phyloP scores from a whole-genome alignment of 2,888 invertebrate genomes.

The Onthophagus sagittarius region DNA sequence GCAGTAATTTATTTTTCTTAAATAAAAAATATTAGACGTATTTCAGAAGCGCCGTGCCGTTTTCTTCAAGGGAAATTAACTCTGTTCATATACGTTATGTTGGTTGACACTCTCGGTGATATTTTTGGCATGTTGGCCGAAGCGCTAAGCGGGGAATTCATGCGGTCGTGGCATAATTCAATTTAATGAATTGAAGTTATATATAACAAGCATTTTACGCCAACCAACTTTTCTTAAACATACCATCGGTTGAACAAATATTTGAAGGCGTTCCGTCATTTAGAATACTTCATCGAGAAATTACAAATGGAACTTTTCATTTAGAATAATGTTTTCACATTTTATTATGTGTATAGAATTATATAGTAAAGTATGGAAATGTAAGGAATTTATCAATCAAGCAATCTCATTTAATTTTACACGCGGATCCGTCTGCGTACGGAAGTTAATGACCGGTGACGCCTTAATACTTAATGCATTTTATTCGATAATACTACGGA shows the following conservation, averaged over 20 bases:
- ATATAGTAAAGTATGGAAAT: not conserved
- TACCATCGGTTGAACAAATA: not conserved
- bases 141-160: not conserved
- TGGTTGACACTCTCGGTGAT: not conserved
- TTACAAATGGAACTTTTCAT: not conserved
- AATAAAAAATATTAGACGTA: no score
- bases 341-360: not conserved
- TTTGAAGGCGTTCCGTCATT: not conserved
- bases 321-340: not conserved
- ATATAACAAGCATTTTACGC: not conserved
- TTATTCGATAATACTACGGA: not conserved
- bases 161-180: not conserved
- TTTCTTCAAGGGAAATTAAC: no score
- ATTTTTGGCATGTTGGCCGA: not conserved
- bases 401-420: not conserved
- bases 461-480: not conserved
- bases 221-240: not conserved
- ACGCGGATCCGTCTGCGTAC: not conserved
- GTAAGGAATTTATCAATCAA: not conserved
- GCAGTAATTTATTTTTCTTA: no score
- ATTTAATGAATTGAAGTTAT: not conserved
- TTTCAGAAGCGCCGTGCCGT: no score
- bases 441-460: not conserved
- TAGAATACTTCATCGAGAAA: not conserved
- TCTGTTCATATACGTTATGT: not conserved